Percentiles rank a stretch among this genome's conserved stretches.
Conservation (phyloP, 1,140 invertebrate species). For the Caligus rogercresseyi region DNA sequence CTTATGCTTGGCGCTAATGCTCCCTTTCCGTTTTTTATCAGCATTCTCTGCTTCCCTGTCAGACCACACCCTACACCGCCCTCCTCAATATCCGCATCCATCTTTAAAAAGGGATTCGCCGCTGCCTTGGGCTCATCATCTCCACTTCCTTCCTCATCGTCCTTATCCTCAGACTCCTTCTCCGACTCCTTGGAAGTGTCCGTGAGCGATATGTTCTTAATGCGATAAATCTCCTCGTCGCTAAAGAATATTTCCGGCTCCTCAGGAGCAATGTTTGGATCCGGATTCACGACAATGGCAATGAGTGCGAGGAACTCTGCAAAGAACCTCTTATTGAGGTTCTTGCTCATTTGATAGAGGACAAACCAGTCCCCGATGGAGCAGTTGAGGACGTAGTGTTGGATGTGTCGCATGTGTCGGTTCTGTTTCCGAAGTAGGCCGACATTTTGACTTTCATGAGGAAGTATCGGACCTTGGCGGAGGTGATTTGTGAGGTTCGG, state of each 20-base stretch:
- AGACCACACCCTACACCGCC: neutral
- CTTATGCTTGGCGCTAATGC: constrained; percentile 6
- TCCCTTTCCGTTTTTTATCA: constrained; percentile 13
- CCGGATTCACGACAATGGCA: constrained; percentile 11
- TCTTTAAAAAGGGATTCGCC: neutral
- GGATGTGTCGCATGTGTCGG: constrained; percentile 2
- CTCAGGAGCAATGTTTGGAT: constrained; percentile 12
- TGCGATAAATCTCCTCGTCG: neutral
- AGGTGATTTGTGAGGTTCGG: constrained; percentile 3
- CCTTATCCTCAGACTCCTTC: neutral
- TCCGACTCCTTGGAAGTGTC: neutral
- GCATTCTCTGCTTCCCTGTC: constrained; percentile 15
- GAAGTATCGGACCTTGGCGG: constrained; percentile 10
- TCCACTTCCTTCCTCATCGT: neutral
- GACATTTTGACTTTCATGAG: constrained; percentile 18
- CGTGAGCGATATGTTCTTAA: neutral
- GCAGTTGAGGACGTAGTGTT: constrained; percentile 14
- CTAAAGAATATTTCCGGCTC: constrained; percentile 7
- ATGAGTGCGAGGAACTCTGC: constrained; percentile 15
- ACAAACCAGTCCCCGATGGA: constrained; percentile 21
- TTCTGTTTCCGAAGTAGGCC: constrained; percentile 11
- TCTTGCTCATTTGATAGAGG: constrained; percentile 19
- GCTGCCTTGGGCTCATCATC: neutral
- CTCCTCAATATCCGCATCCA: neutral
- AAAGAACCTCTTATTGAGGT: constrained; percentile 20